Evolutionary conservation across 2,888 invertebrate genomes (phyloP), one percentile per base, ranked within the genome.

Genomic region (Noctuana brunneofusca): DNA sequence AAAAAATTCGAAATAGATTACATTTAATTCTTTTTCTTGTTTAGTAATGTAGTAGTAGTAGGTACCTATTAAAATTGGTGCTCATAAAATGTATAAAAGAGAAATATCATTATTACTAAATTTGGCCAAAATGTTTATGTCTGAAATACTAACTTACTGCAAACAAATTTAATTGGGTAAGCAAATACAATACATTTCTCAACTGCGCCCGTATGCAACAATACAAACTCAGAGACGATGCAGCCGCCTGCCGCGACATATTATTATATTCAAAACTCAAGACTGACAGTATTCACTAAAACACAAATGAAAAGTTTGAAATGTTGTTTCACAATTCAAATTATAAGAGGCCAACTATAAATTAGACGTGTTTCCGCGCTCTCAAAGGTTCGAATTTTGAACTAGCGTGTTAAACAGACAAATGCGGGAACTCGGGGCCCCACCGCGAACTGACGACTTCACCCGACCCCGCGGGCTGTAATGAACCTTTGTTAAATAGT

Each of bases 401-500:
- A 54, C 35, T 24, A 48, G 43, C 48, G 54, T 48, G 54, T 41
- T 54, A 48, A 22, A 24, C 24, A 60, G 54, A 41, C 60, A 54
- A 60, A 59, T 53, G 59, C 43, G 53, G 53, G 59, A 59, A 24
- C 60, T 54, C 48, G 35, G 35, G 38, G 18, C 9, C 35, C 18
- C 60, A 48, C 48, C n/a, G 60, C 54, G 35, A 59, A 59, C 52
- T 43, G 52, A 59, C 41, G 58, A 48, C 48, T 54, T 38, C 48
- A n/a, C 35, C 35, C 60, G 32, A 52, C 18, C 22, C 46, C 43
- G 43, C 46, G 16, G 54, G 27, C 22, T 18, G 18, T 54, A 60
- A 54, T 54, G 54, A 54, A 54, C 60, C 54, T 54, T 54, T 60
- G 60, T 60, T 54, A 32, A 35, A 60, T 54, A 60, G 53, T 53